Evolutionary conservation across 1,140 invertebrate genomes (phyloP).

Genomic region (Cotesia chilonis): DNA sequence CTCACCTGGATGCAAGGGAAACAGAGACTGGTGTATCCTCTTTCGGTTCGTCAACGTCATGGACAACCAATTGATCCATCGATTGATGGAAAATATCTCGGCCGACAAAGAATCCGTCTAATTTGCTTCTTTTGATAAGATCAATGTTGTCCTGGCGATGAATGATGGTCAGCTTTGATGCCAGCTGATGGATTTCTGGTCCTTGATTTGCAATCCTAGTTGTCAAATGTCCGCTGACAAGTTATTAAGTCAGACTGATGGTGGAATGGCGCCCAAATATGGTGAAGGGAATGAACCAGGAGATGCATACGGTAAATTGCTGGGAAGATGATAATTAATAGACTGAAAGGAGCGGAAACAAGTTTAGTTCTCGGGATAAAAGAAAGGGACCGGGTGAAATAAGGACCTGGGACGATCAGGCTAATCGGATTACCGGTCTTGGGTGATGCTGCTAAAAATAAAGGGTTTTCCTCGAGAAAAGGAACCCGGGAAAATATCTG

Average conservation of each 20-base stretch:
- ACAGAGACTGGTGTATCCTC: slow-evolving; percentile 30
- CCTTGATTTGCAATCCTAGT: no score
- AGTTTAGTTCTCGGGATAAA: slow-evolving; percentile 9
- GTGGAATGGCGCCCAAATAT: no score
- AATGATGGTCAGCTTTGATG: no score
- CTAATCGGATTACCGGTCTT: slow-evolving; percentile 40
- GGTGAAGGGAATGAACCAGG: no score
- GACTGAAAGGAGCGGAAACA: slow-evolving; percentile 7
- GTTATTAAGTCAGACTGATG: no score
- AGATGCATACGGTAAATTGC: no score
- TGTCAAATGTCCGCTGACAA: no score
- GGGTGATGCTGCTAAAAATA: slow-evolving; percentile 7
- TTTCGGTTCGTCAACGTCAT: slow-evolving; percentile 54
- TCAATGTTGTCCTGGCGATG: not conserved
- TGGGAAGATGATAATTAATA: not conserved
- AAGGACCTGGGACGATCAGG: slow-evolving; percentile 35
- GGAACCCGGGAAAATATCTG: slow-evolving; percentile 40
- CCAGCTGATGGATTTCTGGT: no score
- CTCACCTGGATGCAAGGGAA: slow-evolving; percentile 38
- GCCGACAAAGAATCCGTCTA: slow-evolving; percentile 40
- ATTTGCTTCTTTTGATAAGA: not conserved
- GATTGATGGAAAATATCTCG: slow-evolving; percentile 46
- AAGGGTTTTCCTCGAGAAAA: slow-evolving; percentile 36
- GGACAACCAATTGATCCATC: slow-evolving; percentile 58
- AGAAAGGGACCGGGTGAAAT: not conserved